These are phyloP conservation scores for Pseudorhombus dupliciocellatus DNA, from an alignment of 2,113 vertebrate genomes.

Conservation along the genomic window DNA sequence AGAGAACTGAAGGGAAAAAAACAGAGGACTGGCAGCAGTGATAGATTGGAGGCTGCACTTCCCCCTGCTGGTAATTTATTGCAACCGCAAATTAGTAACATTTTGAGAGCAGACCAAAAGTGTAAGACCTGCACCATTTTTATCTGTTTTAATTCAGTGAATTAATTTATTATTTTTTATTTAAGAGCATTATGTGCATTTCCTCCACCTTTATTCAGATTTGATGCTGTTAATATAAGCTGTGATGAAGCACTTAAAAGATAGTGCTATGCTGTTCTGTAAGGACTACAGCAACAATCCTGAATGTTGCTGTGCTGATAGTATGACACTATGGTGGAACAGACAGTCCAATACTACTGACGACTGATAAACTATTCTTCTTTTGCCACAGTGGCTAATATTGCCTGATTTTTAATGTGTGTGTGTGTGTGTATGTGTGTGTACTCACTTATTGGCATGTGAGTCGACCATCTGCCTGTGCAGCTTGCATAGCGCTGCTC, in stretches of 20 bases:
- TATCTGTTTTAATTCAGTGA: too few relatives aligned
- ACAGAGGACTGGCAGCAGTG: background rate
- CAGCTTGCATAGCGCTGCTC: conserved; percentile 39
- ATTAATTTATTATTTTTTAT: too few relatives aligned
- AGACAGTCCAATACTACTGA: too few relatives aligned
- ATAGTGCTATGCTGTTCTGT: too few relatives aligned
- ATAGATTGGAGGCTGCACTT: background rate
- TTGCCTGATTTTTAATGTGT: too few relatives aligned
- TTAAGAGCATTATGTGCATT: background rate
- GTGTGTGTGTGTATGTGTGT: conserved; percentile 24
- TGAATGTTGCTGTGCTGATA: too few relatives aligned
- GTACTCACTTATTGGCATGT: conserved; percentile 45
- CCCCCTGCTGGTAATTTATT: background rate
- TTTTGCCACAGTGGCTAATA: background rate
- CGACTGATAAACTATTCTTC: background rate
- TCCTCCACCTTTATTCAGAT: background rate
- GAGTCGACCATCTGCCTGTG: conserved; percentile 60
- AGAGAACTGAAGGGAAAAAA: too few relatives aligned
- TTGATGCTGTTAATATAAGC: too few relatives aligned
- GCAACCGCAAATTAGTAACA: background rate
- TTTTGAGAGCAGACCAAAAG: too few relatives aligned
- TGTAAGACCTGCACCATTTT: too few relatives aligned
- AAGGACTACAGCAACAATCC: background rate
- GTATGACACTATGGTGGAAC: too few relatives aligned
- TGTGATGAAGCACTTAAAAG: too few relatives aligned